Evolutionary conservation across 1,140 invertebrate species (phyloP).

Genomic region (Palaemon carinicauda): DNA sequence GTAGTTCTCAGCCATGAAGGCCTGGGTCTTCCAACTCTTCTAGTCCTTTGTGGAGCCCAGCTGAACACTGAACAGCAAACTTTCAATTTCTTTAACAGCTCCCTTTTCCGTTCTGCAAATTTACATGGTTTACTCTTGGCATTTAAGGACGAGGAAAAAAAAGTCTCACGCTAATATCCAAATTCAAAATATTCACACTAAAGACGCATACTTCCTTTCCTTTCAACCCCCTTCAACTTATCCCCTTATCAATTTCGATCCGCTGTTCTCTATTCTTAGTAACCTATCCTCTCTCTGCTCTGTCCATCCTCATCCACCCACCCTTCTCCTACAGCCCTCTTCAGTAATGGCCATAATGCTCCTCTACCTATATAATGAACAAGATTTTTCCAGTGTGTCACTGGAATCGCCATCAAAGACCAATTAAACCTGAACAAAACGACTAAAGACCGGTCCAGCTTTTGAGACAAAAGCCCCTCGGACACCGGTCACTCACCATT

Average conservation of each 20-base stretch:
- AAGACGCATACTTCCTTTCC: too few species aligned
- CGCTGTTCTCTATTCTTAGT: neutral
- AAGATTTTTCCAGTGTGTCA: slow-evolving; percentile 1
- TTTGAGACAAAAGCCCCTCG: slow-evolving; percentile 18
- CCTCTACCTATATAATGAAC: slow-evolving; percentile 22
- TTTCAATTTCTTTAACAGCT: too few species aligned
- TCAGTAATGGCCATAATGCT: neutral
- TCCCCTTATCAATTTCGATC: neutral
- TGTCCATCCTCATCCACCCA: neutral
- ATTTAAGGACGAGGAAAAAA: too few species aligned
- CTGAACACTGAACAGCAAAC: too few species aligned
- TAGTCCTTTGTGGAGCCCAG: too few species aligned
- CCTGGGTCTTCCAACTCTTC: too few species aligned
- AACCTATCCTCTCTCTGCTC: neutral
- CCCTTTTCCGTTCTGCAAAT: too few species aligned
- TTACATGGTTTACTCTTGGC: too few species aligned
- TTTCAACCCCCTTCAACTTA: too few species aligned
- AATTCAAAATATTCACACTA: too few species aligned
- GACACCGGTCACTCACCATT: slow-evolving; percentile 31
- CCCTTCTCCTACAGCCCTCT: neutral
- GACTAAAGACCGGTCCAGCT: slow-evolving; percentile 11
- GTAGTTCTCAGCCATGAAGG: too few species aligned
- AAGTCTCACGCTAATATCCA: too few species aligned
- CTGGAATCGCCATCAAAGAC: slow-evolving; percentile 47
- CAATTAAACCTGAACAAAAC: slow-evolving; percentile 40